Evolutionary conservation across 2,113 vertebrate species (phyloP), one percentile per base, ranked within the genome.

Genomic region (Puffinus mauretanicus): DNA sequence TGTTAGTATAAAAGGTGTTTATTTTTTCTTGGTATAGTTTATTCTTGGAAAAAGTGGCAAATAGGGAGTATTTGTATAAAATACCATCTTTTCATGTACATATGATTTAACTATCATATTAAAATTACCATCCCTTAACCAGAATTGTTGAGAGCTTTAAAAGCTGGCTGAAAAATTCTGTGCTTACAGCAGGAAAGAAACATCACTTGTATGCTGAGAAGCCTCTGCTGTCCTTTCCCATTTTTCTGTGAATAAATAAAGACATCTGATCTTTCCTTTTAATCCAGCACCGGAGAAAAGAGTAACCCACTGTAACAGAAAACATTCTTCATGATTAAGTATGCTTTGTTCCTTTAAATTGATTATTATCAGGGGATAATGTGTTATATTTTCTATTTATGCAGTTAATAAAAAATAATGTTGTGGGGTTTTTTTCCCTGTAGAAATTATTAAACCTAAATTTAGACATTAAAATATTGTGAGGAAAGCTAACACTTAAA

Each of bases 361-460:
- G 10, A 40, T 6, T 83, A 87, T 93, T 90, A 26, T 42, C 46
- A 70, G 16, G 16, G 3, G 3, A 72, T 58, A 82, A 57, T 36
- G 5, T 58, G 10, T 62, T 73, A 55, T 17, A 42, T 94, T 83
- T 90, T 90, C 18, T 84, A 25, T 75, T 69, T 90, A 75, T 62
- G 7, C 4, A 38, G 11, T 46, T 88, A 93, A 87, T 73, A 64
- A 93, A 93, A 16, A 10, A 1, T 4, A 67, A 16, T 32, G 2
- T 7, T 52, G 26, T 66, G 30, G 7, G 1, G 0, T 4, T 75
- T 88, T 76, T 67, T 81, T 8, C 3, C 7, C 6, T 72, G 4
- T 22, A 70, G 64, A 88, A 83, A 54, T 69, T 6, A 22, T 24
- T 30, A 87, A 84, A 72, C 10, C 4, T 69, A 20, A 64, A 77